Conservation (phyloP, 23 tunicate species). For the Ascidia mentula region DNA sequence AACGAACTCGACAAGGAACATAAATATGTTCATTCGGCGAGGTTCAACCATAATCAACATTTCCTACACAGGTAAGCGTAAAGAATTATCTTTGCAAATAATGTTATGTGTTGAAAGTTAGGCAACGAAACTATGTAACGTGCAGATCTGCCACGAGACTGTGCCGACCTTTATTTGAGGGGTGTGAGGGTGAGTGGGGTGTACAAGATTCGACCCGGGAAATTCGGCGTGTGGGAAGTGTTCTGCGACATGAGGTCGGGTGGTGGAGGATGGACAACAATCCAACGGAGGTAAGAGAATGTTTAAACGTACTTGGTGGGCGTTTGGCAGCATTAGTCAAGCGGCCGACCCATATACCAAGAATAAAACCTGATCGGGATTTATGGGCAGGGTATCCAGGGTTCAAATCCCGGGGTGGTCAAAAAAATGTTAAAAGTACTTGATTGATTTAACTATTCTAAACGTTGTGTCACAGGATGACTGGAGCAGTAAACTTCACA, state of each 20-base stretch:
- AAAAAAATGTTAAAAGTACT: not conserved
- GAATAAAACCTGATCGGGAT: too few species aligned
- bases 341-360: too few species aligned
- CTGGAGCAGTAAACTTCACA: slow-evolving; percentile 53
- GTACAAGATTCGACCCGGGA: slow-evolving; percentile 48
- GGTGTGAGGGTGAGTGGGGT: slow-evolving; percentile 60
- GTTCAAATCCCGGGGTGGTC: not conserved
- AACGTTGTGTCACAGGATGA: slow-evolving; percentile 9
- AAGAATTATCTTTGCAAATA: not conserved
- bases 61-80: not conserved
- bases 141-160: slow-evolving; percentile 35
- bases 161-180: slow-evolving; percentile 50
- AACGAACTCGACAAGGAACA: not conserved
- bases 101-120: not conserved
- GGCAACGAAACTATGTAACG: slow-evolving; percentile 49
- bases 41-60: not conserved
- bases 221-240: slow-evolving; percentile 27
- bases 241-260: slow-evolving; percentile 83
- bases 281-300: slow-evolving; percentile 54
- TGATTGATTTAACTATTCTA: not conserved
- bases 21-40: not conserved
- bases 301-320: too few species aligned
- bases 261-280: slow-evolving; percentile 87
- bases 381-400: too few species aligned
- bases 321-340: too few species aligned